Evolutionary conservation across 2,113 vertebrate species (phyloP).

Genomic region (Scomber scombrus): DNA sequence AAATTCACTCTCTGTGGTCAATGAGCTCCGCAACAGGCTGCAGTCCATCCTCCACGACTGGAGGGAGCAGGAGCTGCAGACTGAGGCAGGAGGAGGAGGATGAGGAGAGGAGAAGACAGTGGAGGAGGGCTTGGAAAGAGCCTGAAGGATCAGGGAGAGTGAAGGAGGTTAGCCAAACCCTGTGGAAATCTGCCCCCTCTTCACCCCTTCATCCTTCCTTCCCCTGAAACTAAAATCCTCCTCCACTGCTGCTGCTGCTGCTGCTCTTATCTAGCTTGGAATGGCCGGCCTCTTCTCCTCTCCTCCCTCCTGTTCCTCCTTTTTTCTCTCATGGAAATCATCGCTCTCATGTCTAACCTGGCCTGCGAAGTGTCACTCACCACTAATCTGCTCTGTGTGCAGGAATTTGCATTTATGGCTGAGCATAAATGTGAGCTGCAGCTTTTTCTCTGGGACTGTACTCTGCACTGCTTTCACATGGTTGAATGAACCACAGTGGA

Average conservation of each 20-base stretch:
- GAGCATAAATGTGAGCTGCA: constrained; percentile 11
- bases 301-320: not conserved
- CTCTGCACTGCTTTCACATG: not conserved
- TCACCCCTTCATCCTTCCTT: constrained; percentile 12
- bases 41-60: constrained; percentile 77
- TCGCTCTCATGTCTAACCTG: constrained; percentile 22
- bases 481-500: constrained; percentile 12
- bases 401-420: constrained; percentile 31
- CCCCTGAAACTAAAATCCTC: constrained; percentile 33
- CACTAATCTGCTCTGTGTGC: constrained; percentile 44
- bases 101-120: constrained; percentile 86
- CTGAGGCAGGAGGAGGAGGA: constrained; percentile 71
- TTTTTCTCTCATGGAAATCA: constrained; percentile 15
- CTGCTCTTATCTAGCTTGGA: constrained; percentile 47
- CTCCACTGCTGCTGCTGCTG: constrained; percentile 28
- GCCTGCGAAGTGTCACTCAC: constrained; percentile 29
- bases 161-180: constrained; percentile 88
- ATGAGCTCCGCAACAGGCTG: constrained; percentile 83
- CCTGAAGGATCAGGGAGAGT: constrained; percentile 89
- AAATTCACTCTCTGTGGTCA: constrained; percentile 87
- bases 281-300: constrained; percentile 13
- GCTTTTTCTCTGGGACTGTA: constrained; percentile 15
- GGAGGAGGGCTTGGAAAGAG: constrained; percentile 87
- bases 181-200: constrained; percentile 32
- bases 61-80: constrained; percentile 78